A percentile compares a stretch with the other conserved stretches of the same genome.
Conservation (phyloP, 2,113 vertebrate species). For the Tenrec ecaudatus region DNA sequence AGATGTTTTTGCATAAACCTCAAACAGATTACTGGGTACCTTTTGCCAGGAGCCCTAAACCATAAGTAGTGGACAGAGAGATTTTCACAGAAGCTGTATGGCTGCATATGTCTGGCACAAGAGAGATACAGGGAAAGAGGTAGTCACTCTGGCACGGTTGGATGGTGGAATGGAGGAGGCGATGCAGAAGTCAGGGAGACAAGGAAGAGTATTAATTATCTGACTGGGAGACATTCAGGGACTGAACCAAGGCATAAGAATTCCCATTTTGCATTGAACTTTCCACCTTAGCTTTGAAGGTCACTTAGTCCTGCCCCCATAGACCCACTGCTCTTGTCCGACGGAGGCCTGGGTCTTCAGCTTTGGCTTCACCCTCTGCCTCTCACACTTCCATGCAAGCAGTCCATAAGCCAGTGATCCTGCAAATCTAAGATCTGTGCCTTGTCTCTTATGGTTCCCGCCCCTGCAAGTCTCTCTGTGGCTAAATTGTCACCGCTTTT, state of each 20-base stretch:
- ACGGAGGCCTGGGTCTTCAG: not conserved
- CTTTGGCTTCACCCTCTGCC: not conserved
- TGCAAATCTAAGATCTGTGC: not conserved
- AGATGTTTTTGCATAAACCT: constrained; percentile 40
- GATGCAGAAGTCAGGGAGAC: not conserved
- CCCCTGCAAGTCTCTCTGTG: not conserved
- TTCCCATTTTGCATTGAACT: not conserved
- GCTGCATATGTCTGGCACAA: constrained; percentile 25
- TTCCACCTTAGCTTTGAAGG: not conserved
- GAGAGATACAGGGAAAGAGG: not conserved
- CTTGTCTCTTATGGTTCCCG: not conserved
- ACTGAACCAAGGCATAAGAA: not conserved
- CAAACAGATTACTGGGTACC: not conserved
- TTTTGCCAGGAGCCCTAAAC: constrained; percentile 23
- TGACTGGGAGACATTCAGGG: not conserved
- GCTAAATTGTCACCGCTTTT: not conserved
- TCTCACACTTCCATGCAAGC: not conserved
- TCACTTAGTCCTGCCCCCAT: not conserved
- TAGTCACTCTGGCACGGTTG: not conserved
- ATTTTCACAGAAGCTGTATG: not conserved
- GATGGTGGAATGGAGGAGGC: not conserved
- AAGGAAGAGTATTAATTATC: not conserved
- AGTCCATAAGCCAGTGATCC: not conserved
- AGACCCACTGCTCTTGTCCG: not conserved
- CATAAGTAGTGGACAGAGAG: not conserved